Percentiles rank a stretch among this genome's conserved stretches.
Evolutionary conservation across 2,113 vertebrate genomes (phyloP).

Genomic region (Sylvietta virens): DNA sequence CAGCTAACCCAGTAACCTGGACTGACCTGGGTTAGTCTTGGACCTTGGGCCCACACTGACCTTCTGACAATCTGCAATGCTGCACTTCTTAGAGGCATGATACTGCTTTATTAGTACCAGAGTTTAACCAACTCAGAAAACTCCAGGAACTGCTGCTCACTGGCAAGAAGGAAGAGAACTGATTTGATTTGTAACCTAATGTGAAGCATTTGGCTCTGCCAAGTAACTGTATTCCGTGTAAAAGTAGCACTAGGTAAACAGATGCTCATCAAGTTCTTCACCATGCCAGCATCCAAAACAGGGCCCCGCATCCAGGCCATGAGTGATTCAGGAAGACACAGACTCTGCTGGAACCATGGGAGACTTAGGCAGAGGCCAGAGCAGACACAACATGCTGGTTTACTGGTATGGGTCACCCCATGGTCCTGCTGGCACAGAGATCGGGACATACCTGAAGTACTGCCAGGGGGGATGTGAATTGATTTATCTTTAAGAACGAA

Average conservation of each 20-base stretch:
- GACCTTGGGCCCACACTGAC: neutral
- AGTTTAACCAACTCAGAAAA: neutral
- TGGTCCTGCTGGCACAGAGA: neutral
- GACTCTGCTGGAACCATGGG: neutral
- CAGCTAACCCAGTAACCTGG: neutral
- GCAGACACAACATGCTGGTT: neutral
- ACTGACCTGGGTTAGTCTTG: neutral
- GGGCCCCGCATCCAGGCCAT: accelerated
- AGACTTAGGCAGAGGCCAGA: neutral
- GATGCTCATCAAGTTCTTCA: neutral
- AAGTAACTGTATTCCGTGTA: neutral
- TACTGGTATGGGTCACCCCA: neutral
- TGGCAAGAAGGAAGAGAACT: neutral
- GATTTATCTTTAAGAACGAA: neutral
- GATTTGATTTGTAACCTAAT: neutral
- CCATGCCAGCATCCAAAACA: neutral
- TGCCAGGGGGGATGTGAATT: neutral
- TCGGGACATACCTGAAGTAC: neutral
- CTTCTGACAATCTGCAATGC: neutral
- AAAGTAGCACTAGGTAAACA: neutral
- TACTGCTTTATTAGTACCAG: neutral
- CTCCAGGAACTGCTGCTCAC: neutral
- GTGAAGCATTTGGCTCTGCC: neutral
- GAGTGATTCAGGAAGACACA: neutral
- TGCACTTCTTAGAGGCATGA: neutral